Base-by-base conservation (phyloP, 2,797 vertebrate genomes). In the Hozukius guyotensis region DNA sequence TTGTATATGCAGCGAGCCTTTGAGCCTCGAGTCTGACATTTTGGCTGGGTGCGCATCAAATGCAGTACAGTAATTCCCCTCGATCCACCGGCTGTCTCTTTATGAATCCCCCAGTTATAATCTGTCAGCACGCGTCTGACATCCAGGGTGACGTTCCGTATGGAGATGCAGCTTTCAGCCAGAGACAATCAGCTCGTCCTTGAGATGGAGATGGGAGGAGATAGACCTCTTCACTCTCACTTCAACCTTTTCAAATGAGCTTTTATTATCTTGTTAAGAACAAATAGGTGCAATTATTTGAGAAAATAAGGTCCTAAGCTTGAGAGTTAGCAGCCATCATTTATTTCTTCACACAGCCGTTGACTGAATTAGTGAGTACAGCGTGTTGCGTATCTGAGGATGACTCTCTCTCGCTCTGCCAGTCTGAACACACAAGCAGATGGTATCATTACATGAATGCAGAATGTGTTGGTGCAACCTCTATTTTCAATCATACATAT, bases 41-140 rank as follows among this genome's bases (percentile, higher is more conserved):
- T 81, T 76, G 88, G 72, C 80, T 84, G 77, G 72, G 34, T 75
- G 86, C 38, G 78, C 82, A 90, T 88, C 83, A 89, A 84, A 85
- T 76, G 32, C 82, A 64, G 72, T 74, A 52, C 36, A 13, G 70
- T 84, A 83, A 87, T 88, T 90, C 77, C 84, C 85, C 80, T 73
- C 52, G 18, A 91, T 85, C 83, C 87, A 90, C 84, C 36, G 60
- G 62, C 88, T 85, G 81, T 85, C 88, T 91, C 87, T 88, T 84
- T 84, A 89, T 87, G 87, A 90, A 87, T 87, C 89, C 90, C 77
- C 80, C 63, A 89, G 92, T 91, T 92, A 83, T 81, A 92, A 90
- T 93, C 89, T 92, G 92, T 94, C 93, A 94, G 78, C 88, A 82
- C 42, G 22, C 59, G 20, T 81, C 83, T 89, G 83, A 92, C 88